Conservation (phyloP, 2,797 vertebrate species). For the Chiloscyllium punctatum region DNA sequence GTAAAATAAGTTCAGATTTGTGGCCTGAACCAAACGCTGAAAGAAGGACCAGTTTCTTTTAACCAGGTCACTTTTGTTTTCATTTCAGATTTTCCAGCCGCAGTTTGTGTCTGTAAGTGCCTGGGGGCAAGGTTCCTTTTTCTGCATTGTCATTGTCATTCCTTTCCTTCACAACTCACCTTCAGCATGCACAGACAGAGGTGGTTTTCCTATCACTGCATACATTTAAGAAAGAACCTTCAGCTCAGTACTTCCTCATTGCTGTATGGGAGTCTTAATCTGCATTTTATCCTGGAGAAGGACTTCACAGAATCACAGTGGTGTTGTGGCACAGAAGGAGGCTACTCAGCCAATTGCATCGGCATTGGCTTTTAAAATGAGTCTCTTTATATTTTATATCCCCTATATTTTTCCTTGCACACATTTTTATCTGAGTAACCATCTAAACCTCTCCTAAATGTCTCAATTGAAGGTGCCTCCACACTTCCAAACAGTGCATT, state of each 20-base stretch:
- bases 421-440: too few species aligned
- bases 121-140: background rate
- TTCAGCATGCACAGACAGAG: background rate
- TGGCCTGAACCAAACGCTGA: background rate
- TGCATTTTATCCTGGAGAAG: background rate
- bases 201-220: background rate
- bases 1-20: background rate
- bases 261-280: background rate
- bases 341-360: too few species aligned
- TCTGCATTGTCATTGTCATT: background rate
- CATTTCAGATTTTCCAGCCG: background rate
- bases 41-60: background rate
- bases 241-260: background rate
- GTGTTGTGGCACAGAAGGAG: too few species aligned
- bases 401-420: too few species aligned
- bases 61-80: background rate
- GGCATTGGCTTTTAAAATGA: too few species aligned
- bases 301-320: background rate
- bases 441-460: too few species aligned
- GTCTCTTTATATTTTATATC: too few species aligned
- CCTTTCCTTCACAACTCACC: background rate
- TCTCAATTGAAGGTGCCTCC: too few species aligned
- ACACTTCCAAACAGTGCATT: too few species aligned
- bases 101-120: background rate
- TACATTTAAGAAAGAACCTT: background rate